Conservation (phyloP, 1,140 invertebrate species). For the Macrobrachium rosenbergii region DNA sequence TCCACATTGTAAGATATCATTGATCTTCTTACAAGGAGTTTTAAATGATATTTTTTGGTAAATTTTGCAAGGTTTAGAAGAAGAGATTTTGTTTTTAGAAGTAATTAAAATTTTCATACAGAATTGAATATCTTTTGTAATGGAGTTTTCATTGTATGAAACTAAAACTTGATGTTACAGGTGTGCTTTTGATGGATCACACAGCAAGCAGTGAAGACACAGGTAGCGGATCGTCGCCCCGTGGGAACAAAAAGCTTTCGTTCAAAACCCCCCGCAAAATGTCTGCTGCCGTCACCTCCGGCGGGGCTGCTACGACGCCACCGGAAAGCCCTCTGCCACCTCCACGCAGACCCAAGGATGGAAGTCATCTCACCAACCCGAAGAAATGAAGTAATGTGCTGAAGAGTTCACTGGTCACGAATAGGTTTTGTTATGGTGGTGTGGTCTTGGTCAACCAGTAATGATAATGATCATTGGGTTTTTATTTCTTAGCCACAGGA, state of each 20-base stretch:
- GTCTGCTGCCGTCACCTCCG: conserved; percentile 26
- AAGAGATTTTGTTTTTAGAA: background rate
- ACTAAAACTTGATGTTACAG: conserved; percentile 6
- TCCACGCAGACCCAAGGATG: conserved; percentile 49
- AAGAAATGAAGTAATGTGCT: conserved; percentile 6
- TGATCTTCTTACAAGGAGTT: background rate
- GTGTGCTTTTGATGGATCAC: conserved; percentile 55
- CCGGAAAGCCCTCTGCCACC: conserved; percentile 58
- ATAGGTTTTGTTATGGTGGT: background rate
- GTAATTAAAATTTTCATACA: background rate
- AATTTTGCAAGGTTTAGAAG: background rate
- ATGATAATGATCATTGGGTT: too few relatives aligned
- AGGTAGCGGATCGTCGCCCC: conserved; percentile 69
- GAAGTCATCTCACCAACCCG: conserved; percentile 3
- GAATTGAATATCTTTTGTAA: background rate
- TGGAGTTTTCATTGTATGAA: background rate
- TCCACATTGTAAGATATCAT: background rate
- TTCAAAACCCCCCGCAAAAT: conserved; percentile 67
- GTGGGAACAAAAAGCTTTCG: conserved; percentile 74
- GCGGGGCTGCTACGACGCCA: conserved; percentile 17
- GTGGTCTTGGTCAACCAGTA: too few relatives aligned
- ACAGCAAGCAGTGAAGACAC: conserved; percentile 32
- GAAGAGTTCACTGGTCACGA: background rate
- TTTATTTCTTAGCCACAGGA: too few relatives aligned
- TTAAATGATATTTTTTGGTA: background rate